Evolutionary conservation across 2,888 invertebrate species (phyloP).

Genomic region (Lasioglossum figueresi): DNA sequence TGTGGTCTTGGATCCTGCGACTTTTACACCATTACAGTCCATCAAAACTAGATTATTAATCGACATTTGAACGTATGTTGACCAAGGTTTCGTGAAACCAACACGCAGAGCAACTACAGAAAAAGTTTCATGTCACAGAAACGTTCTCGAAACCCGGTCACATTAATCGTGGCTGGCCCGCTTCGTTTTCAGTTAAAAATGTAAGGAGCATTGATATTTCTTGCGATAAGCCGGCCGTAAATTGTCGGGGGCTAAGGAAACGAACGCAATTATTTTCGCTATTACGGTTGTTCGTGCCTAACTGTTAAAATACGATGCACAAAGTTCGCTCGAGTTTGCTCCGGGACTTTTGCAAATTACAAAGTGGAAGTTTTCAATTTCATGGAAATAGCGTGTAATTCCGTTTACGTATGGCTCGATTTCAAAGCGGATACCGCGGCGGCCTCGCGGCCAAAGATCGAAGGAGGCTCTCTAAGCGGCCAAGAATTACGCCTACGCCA

Average conservation of each 20-base stretch:
- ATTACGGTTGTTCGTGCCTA: conserved; percentile 32
- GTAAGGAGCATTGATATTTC: conserved; percentile 14
- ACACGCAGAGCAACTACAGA: neutral
- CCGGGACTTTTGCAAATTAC: conserved; percentile 32
- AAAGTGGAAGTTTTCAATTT: conserved; percentile 36
- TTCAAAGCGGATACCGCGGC: conserved; percentile 25
- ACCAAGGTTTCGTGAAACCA: neutral
- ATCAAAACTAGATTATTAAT: neutral
- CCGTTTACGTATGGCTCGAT: conserved; percentile 30
- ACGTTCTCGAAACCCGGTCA: neutral
- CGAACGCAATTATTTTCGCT: conserved; percentile 36
- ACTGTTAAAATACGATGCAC: conserved; percentile 32
- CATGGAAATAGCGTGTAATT: conserved; percentile 29
- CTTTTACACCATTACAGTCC: neutral
- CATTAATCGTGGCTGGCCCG: neutral
- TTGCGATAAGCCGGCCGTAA: conserved; percentile 25
- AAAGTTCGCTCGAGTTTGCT: conserved; percentile 3
- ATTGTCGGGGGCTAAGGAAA: conserved; percentile 8
- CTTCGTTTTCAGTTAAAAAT: neutral
- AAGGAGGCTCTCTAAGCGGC: conserved; percentile 1
- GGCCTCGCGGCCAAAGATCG: neutral
- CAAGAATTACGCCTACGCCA: conserved; percentile 18
- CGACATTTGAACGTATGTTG: neutral
- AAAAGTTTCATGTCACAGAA: neutral
- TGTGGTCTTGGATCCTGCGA: neutral